Evolutionary conservation across 2,888 invertebrate species (phyloP), one percentile per base, ranked within the genome.

Genomic region (Hesperia comma): DNA sequence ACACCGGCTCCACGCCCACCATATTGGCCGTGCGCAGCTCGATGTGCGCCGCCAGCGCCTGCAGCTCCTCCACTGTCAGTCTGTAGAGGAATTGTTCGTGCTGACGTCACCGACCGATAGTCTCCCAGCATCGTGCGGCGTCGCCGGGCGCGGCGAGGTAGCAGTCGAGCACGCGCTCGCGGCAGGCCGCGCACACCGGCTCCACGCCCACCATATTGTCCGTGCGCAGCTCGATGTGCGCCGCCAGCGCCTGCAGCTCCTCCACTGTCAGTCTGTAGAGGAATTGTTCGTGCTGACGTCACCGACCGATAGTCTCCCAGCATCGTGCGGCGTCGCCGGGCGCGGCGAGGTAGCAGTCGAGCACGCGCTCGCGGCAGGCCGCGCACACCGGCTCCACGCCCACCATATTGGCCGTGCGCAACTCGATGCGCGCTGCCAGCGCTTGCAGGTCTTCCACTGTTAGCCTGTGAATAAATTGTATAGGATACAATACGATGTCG

Each of bases 21-120:
- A 89, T 84, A 71, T 85, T 86, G 8, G 84, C 78, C 0, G 89
- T 84, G 1, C 91, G 87, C 64, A 83, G 71, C 63, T 90, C 89
- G 63, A 92, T 85, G 3, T 90, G 85, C 6, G 76, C 78, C 14
- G 84, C 81, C 40, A 85, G 74, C 0, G 84, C 80, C 40, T 82
- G 83, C 55, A 90, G 68, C 37, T 88, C 89, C 46, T 83, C 83
- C 43, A 85, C 74, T 60, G 88, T 90, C 72, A 92, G 72, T 15
- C 91, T 91, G 77, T 2, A 7, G 15, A 6, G 12, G 21, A 53
- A 53, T 14, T 10, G n/a, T n/a, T n/a, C n/a, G n/a, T n/a, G n/a
- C n/a, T 26, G 26, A 26, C 26, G 26, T 26, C 26, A 26, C 5
- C 26, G 26, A 4, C 26, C 26, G n/a, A n/a, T n/a, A n/a, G n/a